Conservation (phyloP, 2,888 invertebrate genomes). For the Himalopsyche japonica region DNA sequence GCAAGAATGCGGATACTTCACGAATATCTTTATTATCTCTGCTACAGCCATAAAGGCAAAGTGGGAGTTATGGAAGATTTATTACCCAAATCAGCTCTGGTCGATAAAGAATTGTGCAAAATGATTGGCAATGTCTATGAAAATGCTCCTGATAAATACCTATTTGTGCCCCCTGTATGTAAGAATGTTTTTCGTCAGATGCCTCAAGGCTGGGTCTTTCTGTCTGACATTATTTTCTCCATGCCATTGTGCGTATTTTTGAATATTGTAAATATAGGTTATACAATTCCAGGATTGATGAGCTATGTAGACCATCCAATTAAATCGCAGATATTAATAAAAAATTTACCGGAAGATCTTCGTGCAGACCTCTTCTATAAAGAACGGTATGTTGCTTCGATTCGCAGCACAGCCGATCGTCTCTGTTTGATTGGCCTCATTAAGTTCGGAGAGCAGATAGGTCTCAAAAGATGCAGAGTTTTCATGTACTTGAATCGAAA, state of each 20-base stretch:
- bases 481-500: slow-evolving; percentile 69
- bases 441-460: slow-evolving; percentile 67
- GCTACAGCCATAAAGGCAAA: slow-evolving; percentile 60
- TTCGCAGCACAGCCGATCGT: slow-evolving; percentile 60
- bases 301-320: slow-evolving; percentile 68
- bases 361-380: slow-evolving; percentile 57
- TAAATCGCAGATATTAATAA: slow-evolving; percentile 65
- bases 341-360: slow-evolving; percentile 61
- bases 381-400: slow-evolving; percentile 62
- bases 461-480: slow-evolving; percentile 72
- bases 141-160: slow-evolving; percentile 66
- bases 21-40: slow-evolving; percentile 70
- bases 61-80: slow-evolving; percentile 40
- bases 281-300: slow-evolving; percentile 60
- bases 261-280: slow-evolving; percentile 65
- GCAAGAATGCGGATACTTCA: slow-evolving; percentile 68
- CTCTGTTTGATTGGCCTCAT: slow-evolving; percentile 70
- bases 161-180: slow-evolving; percentile 71
- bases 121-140: slow-evolving; percentile 41
- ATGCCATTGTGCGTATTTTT: slow-evolving; percentile 73
- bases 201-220: slow-evolving; percentile 68
- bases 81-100: slow-evolving; percentile 11
- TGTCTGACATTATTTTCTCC: slow-evolving; percentile 70
- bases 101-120: slow-evolving; percentile 1
- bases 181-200: slow-evolving; percentile 56